Conservation (phyloP, 1,140 invertebrate species). For the Pseudomyrmex dendroicus region DNA sequence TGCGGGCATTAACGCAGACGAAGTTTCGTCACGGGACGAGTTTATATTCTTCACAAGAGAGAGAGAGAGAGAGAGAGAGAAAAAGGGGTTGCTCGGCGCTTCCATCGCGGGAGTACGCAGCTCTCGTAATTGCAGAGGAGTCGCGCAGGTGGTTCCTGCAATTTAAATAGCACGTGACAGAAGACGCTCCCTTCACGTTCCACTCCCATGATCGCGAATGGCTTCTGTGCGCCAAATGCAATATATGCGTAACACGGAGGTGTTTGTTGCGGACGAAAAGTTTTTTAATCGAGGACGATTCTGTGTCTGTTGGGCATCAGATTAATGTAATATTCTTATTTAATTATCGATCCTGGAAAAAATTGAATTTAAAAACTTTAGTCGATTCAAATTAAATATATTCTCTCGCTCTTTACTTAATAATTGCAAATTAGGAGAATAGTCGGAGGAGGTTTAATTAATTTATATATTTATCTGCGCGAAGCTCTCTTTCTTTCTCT, state of each 20-base stretch:
- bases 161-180: conserved; percentile 53
- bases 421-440: too few species aligned
- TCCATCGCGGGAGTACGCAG: conserved; percentile 6
- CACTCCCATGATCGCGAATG: conserved; percentile 16
- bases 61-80: too few species aligned
- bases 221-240: background rate
- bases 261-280: background rate
- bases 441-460: too few species aligned
- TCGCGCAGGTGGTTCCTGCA: conserved; percentile 16
- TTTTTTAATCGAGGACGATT: conserved; percentile 9
- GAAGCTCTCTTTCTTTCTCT: conserved; percentile 8
- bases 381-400: conserved; percentile 15
- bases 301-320: background rate
- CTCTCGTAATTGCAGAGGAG: conserved; percentile 42
- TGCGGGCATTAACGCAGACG: conserved; percentile 38
- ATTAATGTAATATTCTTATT: background rate
- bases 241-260: background rate
- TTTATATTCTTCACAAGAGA: conserved; percentile 44
- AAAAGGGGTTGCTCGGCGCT: background rate
- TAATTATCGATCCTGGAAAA: background rate
- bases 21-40: conserved; percentile 44
- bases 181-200: conserved; percentile 13
- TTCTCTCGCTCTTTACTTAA: too few species aligned
- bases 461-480: too few species aligned
- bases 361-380: conserved; percentile 28